Evolutionary conservation across 2,113 vertebrate species (phyloP), one percentile per base, ranked within the genome.

Genomic region (Erythrolamprus reginae): DNA sequence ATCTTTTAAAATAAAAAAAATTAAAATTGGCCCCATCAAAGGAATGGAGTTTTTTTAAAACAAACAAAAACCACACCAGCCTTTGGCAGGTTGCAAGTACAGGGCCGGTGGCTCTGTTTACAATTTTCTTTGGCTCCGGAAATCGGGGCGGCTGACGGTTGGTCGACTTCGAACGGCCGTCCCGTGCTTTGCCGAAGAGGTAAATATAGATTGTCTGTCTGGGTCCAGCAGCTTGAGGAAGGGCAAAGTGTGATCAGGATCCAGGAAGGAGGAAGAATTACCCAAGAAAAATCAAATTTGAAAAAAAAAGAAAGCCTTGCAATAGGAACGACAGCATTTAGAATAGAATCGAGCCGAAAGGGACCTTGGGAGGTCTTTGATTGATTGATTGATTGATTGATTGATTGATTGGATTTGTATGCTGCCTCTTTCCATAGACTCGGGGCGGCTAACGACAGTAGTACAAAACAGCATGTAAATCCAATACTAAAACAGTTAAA

Each of bases 91-190:
- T 83, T 45, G 26, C 19, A 82, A 19, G 13, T 4, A 10, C 3
- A 1, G 21, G 24, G 8, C 13, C 45, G 17, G 55, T 12, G 33
- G 19, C 61, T 82, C 65, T 94, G 90, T 89, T 93, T 94, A 88
- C 90, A 87, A 89, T 88, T 77, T 95, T 93, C 82, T 91, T 82
- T 47, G 92, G 91, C 86, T 52, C 33, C 89, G 91, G 89, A 53
- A 53, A 77, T 55, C 89, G 85, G 51, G 82, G 58, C 85, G 91
- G 70, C 53, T 92, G 84, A 90, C 86, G 90, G 89, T 89, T 89
- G 55, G 28, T 93, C 89, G 94, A 90, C 84, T 28, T 90, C 93
- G 86, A 77, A 38, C 47, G 70, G 89, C 88, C 84, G 65, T 91
- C 93, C 89, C 65, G 88, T 91, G 88, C 45, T 91, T 91, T 94